Evolutionary conservation across 2,113 vertebrate species (phyloP).

Genomic region (Aramus guarauna): DNA sequence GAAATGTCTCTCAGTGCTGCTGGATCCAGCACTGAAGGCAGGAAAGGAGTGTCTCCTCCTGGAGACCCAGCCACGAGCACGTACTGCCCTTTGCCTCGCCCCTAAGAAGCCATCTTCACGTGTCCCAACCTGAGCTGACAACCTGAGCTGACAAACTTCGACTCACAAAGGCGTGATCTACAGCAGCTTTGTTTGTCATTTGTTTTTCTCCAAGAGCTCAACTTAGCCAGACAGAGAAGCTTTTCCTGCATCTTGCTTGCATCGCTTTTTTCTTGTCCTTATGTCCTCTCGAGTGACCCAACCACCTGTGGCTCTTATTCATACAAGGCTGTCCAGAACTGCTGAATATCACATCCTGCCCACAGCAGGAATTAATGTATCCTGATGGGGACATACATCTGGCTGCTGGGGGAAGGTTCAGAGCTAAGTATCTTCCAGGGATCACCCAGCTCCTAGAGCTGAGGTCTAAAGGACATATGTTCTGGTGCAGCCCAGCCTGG

Average conservation of each 20-base stretch:
- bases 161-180: background rate
- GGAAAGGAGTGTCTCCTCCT: background rate
- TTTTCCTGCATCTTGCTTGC: conserved; percentile 7
- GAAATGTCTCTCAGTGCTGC: background rate
- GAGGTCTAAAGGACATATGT: background rate
- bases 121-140: background rate
- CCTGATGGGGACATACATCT: background rate
- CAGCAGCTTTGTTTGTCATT: background rate
- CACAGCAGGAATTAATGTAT: background rate
- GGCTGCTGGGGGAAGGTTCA: background rate
- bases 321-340: background rate
- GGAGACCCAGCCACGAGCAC: background rate
- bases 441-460: background rate
- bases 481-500: background rate
- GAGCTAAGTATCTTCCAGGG: background rate
- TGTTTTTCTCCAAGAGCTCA: background rate
- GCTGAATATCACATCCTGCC: background rate
- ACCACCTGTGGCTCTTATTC: conserved; percentile 6
- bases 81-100: background rate
- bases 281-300: background rate
- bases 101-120: background rate
- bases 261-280: background rate
- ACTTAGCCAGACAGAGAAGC: background rate
- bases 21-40: background rate
- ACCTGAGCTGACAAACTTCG: background rate